Conservation (phyloP, 2,113 vertebrate species). For the Solea solea region DNA sequence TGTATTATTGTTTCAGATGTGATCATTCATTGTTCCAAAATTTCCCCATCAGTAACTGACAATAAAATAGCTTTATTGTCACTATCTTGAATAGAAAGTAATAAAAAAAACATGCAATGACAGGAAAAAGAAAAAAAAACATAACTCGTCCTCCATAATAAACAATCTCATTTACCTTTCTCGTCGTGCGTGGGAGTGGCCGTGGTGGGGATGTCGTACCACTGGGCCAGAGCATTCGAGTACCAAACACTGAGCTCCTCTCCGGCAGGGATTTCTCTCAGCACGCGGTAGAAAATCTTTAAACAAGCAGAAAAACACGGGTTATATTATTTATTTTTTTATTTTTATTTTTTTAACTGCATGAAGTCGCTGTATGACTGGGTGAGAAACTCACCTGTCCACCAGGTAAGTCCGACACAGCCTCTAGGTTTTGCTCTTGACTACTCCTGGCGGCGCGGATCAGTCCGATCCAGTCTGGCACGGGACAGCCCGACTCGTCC, state of each 20-base stretch:
- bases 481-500: conserved; percentile 91
- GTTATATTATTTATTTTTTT: not conserved
- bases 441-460: conserved; percentile 93
- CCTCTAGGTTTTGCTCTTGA: conserved; percentile 96
- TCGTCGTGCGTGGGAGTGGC: conserved; percentile 98
- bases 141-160: too few relatives aligned
- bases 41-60: too few relatives aligned
- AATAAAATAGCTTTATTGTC: not conserved
- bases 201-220: conserved; percentile 94
- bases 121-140: too few relatives aligned
- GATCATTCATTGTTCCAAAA: too few relatives aligned
- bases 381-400: conserved; percentile 88
- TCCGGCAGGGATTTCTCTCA: conserved; percentile 92
- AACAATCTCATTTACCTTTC: conserved; percentile 86
- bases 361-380: not conserved
- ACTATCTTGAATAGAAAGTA: not conserved
- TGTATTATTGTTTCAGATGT: too few relatives aligned
- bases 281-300: conserved; percentile 95
- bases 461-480: conserved; percentile 95
- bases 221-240: conserved; percentile 92
- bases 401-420: conserved; percentile 93
- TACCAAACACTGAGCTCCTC: conserved; percentile 98
- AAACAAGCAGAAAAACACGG: not conserved
- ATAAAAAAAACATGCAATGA: too few relatives aligned
- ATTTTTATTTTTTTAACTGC: not conserved